Base-by-base conservation (phyloP, 2,888 invertebrate genomes). In the Entomobrya proxima region DNA sequence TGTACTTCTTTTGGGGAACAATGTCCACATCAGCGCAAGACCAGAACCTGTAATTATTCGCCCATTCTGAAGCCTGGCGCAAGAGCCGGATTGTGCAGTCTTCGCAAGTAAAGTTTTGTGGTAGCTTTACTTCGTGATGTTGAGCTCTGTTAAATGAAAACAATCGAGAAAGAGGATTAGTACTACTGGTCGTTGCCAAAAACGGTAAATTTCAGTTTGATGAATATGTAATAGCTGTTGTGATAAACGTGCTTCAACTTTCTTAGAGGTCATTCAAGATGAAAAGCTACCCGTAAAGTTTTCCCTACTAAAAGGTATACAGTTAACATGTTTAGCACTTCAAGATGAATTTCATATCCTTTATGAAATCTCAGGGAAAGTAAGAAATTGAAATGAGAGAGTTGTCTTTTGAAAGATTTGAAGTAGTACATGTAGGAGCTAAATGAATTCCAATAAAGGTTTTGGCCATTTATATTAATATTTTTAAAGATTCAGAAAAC, bases 21-120 rank as follows among this genome's bases (percentile, higher is more conserved):
- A 98, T 96, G 91, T 98, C 97, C 79, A 98, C 96, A 92, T 98
- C 98, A 2, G 98, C 96, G 91, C 98, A 98, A 0, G 97, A 97
- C 97, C 97, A 98, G 93, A 98, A 98, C 88, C 95, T 93, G 92
- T 98, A 98, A 90, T 93, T 94, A 80, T 93, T 92, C 0, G 95
- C 94, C 97, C 98, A 98, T 93, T 99, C 98, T 30, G 95, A 94
- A 0, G 98, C 98, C 92, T 98, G 96, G 0, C 98, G 93, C 78
- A 97, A 94, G 89, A 99, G 93, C 86, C 98, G 94, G 50, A 99
- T 93, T 0, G 97, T 97, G 92, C 98, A 99, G 92, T 97, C 96
- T 84, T 94, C 93, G 91, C 98, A 99, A 52, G 94, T 94, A 91
- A 97, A 96, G 92, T 96, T 95, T 52, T 93, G 92, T 0, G 98